phyloP scores from a whole-genome alignment of 1,140 invertebrate genomes.

The Drosophila hydei region DNA sequence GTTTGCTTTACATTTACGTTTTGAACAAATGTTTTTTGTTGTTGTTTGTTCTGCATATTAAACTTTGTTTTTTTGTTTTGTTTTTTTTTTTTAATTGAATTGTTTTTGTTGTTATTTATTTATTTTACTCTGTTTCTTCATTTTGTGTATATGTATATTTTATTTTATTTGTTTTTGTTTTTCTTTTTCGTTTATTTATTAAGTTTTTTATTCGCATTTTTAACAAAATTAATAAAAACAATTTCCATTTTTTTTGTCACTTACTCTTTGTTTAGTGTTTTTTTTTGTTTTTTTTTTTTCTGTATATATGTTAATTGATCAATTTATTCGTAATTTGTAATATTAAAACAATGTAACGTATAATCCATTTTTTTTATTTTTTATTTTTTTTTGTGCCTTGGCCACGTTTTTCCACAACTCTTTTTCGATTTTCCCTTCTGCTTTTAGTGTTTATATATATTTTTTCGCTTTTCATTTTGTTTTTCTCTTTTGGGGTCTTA shows the following conservation, averaged over 20 bases:
- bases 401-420: conserved; percentile 24
- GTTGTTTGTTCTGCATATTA: conserved; percentile 50
- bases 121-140: conserved; percentile 43
- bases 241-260: conserved; percentile 56
- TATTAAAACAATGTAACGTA: conserved; percentile 81
- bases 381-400: conserved; percentile 7
- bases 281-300: conserved; percentile 26
- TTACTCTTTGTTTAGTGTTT: conserved; percentile 24
- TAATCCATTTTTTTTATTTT: conserved; percentile 62
- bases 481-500: conserved; percentile 8
- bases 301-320: conserved; percentile 80
- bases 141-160: conserved; percentile 58
- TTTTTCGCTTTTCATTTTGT: conserved; percentile 17
- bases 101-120: conserved; percentile 53
- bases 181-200: conserved; percentile 61
- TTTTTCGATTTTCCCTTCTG: conserved; percentile 4
- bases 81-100: conserved; percentile 60
- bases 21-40: conserved; percentile 52
- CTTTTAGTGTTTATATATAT: conserved; percentile 15
- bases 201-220: conserved; percentile 74
- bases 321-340: conserved; percentile 80
- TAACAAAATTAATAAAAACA: conserved; percentile 83
- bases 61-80: conserved; percentile 42
- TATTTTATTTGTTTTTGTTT: conserved; percentile 52
- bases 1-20: conserved; percentile 48